Conservation (phyloP, 2,888 invertebrate species). For the Dryadula phaetusa region DNA sequence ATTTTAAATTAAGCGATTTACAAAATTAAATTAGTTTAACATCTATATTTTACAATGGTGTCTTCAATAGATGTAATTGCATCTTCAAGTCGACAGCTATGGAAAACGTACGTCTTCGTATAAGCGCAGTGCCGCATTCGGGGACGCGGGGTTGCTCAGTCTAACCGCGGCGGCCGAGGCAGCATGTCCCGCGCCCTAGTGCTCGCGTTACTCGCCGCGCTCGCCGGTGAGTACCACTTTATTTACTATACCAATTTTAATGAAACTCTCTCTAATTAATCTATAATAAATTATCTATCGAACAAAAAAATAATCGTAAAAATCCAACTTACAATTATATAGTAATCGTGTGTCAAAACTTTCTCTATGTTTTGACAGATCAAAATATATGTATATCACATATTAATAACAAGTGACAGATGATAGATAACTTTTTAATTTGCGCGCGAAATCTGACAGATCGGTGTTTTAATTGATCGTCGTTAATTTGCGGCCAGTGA, state of each 20-base stretch:
- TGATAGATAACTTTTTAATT: conserved; percentile 26
- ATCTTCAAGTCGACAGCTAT: conserved; percentile 44
- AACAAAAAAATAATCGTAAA: neutral
- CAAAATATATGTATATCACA: conserved; percentile 1
- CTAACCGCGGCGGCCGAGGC: conserved; percentile 56
- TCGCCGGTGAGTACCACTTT: conserved; percentile 69
- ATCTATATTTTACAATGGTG: neutral
- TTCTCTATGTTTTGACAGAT: conserved; percentile 17
- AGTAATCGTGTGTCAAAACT: conserved; percentile 2
- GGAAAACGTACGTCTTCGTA: conserved; percentile 45
- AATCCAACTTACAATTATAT: neutral
- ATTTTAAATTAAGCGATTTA: too few relatives aligned
- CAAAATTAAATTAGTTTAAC: too few relatives aligned
- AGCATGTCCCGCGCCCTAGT: conserved; percentile 71
- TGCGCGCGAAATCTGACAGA: conserved; percentile 23
- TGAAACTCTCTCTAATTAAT: neutral
- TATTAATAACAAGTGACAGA: conserved; percentile 20
- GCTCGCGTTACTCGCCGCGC: conserved; percentile 66
- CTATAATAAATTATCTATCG: neutral
- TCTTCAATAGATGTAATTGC: conserved; percentile 14
- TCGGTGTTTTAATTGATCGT: conserved; percentile 18
- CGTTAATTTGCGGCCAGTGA: conserved; percentile 23
- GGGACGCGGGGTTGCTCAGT: conserved; percentile 67
- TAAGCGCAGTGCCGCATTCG: conserved; percentile 81
- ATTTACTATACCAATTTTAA: conserved; percentile 18